These are phyloP conservation scores for Helicoverpa assulta DNA, from an alignment of 2,888 invertebrate genomes.

Conservation along the genomic window DNA sequence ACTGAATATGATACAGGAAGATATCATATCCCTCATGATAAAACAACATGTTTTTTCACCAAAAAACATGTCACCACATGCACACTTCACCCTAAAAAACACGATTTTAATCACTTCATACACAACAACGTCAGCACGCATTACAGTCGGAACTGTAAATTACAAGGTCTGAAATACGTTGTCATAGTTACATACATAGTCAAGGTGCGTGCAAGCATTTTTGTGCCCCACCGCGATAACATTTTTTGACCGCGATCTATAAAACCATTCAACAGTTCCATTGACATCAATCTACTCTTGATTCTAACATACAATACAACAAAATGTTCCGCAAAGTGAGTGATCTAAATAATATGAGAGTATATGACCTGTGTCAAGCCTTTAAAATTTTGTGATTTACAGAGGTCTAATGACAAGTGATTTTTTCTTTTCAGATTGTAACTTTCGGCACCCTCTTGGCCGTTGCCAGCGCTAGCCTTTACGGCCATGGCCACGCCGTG, in stretches of 20 bases:
- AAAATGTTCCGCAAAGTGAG: constrained; percentile 72
- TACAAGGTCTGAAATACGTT: constrained; percentile 23
- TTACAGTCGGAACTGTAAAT: constrained; percentile 23
- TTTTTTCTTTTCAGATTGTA: constrained; percentile 43
- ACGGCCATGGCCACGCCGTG: constrained; percentile 59
- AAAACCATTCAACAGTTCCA: constrained; percentile 58
- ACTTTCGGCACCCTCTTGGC: constrained; percentile 69
- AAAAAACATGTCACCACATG: not conserved
- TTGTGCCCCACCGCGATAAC: constrained; percentile 57
- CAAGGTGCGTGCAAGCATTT: constrained; percentile 41
- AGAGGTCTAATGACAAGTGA: not conserved
- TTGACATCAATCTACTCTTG: constrained; percentile 64
- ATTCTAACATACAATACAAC: constrained; percentile 50
- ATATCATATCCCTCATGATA: not conserved
- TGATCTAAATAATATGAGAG: constrained; percentile 10
- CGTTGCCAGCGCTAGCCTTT: constrained; percentile 71
- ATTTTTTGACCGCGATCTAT: constrained; percentile 44
- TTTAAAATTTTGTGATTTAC: not conserved
- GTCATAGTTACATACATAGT: constrained; percentile 35
- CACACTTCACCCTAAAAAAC: not conserved
- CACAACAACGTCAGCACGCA: not conserved
- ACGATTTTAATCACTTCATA: not conserved
- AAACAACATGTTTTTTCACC: too few species aligned
- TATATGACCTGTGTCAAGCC: too few species aligned
- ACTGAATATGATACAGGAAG: too few species aligned